Percentiles rank a stretch among this genome's conserved stretches.
Conservation (phyloP, 2,113 vertebrate species). For the Nestor notabilis region DNA sequence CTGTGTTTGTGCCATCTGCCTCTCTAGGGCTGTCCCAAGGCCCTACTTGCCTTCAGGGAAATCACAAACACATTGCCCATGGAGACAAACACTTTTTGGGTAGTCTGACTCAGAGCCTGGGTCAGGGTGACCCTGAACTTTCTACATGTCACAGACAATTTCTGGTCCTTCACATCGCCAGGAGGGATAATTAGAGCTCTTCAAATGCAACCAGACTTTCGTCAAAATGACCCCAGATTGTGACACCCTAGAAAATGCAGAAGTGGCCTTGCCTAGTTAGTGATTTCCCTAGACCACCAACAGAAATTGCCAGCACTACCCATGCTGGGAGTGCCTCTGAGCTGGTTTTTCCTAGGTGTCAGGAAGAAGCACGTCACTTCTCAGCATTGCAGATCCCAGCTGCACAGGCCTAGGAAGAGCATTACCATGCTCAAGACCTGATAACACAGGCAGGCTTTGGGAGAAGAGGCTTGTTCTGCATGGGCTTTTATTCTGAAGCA, state of each 20-base stretch:
- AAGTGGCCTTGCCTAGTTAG: fast-evolving
- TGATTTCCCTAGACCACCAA: not conserved
- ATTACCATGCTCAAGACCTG: fast-evolving
- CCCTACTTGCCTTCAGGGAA: not conserved
- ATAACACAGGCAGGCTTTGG: not conserved
- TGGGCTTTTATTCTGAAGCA: not conserved
- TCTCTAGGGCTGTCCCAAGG: not conserved
- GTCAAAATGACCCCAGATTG: not conserved
- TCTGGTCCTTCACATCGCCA: not conserved
- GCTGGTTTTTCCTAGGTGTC: not conserved
- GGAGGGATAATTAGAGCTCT: not conserved
- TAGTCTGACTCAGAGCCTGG: not conserved
- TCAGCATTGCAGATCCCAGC: not conserved
- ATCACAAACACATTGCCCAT: fast-evolving
- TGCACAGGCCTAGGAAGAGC: not conserved
- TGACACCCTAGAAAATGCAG: not conserved
- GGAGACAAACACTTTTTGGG: not conserved
- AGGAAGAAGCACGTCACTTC: not conserved
- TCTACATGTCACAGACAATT: not conserved
- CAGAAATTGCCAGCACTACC: not conserved
- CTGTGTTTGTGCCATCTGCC: not conserved
- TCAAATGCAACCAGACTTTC: not conserved
- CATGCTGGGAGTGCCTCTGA: not conserved
- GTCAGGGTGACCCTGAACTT: not conserved
- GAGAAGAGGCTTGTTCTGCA: not conserved